These are phyloP conservation scores for Pantala flavescens DNA, from an alignment of 1,140 invertebrate genomes.

Conservation along the genomic window DNA sequence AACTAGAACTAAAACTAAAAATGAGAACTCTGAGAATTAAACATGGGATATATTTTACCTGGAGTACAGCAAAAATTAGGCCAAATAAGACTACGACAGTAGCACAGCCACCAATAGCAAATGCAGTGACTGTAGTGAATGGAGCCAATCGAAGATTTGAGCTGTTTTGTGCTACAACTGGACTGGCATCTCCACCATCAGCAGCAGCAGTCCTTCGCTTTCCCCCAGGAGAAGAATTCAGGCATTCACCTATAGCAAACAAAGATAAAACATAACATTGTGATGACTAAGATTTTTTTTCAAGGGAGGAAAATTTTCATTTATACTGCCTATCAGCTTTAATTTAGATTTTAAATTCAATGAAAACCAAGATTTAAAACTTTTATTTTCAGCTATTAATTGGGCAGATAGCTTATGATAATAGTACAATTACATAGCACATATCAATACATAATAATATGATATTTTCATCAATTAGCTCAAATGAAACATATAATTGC, in stretches of 20 bases:
- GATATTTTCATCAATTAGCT: too few species aligned
- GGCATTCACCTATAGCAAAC: constrained; percentile 45
- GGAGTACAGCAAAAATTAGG: constrained; percentile 53
- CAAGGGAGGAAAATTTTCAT: neutral
- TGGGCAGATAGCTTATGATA: too few species aligned
- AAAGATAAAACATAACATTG: constrained; percentile 11
- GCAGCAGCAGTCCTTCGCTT: constrained; percentile 57
- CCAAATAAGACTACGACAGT: constrained; percentile 52
- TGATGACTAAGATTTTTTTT: constrained; percentile 2
- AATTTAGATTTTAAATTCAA: constrained; percentile 12
- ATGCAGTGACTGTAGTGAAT: constrained; percentile 48
- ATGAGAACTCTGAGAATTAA: too few species aligned
- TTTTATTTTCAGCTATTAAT: too few species aligned
- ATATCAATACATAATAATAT: too few species aligned
- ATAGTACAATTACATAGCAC: too few species aligned
- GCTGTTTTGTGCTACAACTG: constrained; percentile 31
- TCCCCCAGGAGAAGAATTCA: constrained; percentile 59
- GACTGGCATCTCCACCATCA: constrained; percentile 34
- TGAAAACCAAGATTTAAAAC: too few species aligned
- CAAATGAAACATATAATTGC: too few species aligned
- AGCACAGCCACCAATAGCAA: constrained; percentile 53
- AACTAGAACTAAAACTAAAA: too few species aligned
- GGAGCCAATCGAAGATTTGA: constrained; percentile 33
- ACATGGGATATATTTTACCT: constrained; percentile 37
- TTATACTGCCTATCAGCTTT: constrained; percentile 5